phyloP scores from a whole-genome alignment of 1,140 invertebrate species.

The Agrypnia vestita region DNA sequence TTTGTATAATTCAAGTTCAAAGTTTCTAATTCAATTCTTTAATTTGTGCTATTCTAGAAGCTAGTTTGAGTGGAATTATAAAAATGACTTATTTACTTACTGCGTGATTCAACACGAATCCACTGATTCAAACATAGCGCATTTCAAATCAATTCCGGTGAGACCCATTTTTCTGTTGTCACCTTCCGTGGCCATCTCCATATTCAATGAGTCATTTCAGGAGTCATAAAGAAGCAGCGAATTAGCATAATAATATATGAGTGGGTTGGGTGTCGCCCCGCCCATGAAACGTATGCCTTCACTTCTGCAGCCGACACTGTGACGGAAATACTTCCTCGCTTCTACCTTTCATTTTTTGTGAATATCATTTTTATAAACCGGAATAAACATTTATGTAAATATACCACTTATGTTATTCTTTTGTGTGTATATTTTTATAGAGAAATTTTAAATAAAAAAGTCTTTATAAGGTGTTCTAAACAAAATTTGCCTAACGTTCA shows the following conservation, averaged over 20 bases:
- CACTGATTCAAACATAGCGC: background rate
- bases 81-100: background rate
- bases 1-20: too few relatives aligned
- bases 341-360: background rate
- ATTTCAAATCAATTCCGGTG: slow-evolving; percentile 1
- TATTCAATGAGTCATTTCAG: slow-evolving; percentile 35
- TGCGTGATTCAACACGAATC: background rate
- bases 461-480: too few relatives aligned
- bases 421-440: too few relatives aligned
- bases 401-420: too few relatives aligned
- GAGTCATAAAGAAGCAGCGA: slow-evolving; percentile 19
- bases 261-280: slow-evolving; percentile 26
- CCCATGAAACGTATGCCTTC: background rate
- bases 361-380: too few relatives aligned
- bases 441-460: too few relatives aligned
- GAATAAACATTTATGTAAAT: too few relatives aligned
- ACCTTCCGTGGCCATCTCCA: slow-evolving; percentile 14
- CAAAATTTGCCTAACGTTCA: too few relatives aligned
- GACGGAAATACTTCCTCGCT: too few relatives aligned
- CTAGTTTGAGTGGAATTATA: background rate
- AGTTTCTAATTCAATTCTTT: too few relatives aligned
- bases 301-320: too few relatives aligned
- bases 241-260: slow-evolving; percentile 16
- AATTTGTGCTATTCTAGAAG: background rate
- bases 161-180: background rate